phyloP scores from a whole-genome alignment of 2,797 vertebrate genomes.

The Eulemur albifrons region DNA sequence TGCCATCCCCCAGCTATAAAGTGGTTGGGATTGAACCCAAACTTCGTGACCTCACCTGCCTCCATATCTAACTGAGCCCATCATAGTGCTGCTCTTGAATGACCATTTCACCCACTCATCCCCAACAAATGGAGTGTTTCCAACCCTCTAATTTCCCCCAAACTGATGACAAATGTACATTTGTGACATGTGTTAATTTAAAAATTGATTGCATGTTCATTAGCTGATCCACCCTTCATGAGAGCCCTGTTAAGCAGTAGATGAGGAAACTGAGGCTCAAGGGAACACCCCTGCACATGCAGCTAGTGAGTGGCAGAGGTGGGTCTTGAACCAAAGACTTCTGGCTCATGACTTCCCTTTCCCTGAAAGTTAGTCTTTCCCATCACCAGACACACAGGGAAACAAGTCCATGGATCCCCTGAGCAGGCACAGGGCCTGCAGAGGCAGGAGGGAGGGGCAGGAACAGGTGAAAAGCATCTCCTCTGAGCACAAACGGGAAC shows the following conservation, averaged over 20 bases:
- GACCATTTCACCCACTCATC: fast-evolving
- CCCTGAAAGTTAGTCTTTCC: not conserved
- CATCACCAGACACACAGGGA: not conserved
- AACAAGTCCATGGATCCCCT: fast-evolving
- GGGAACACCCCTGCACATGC: not conserved
- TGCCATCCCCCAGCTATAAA: not conserved
- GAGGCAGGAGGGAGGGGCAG: not conserved
- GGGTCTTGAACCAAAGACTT: conserved; percentile 19
- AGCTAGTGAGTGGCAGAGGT: not conserved
- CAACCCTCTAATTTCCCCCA: not conserved
- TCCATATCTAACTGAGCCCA: not conserved
- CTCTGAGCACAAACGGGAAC: not conserved
- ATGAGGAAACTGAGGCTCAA: not conserved
- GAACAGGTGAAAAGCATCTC: not conserved
- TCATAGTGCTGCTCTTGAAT: too few relatives aligned
- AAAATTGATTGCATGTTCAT: not conserved
- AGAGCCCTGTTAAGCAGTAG: not conserved
- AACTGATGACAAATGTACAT: not conserved
- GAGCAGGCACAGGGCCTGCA: not conserved
- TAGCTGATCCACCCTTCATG: not conserved
- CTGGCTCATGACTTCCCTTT: not conserved
- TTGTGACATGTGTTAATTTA: not conserved
- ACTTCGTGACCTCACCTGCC: not conserved
- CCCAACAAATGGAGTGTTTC: not conserved
- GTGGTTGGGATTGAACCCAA: not conserved